phyloP scores from a whole-genome alignment of 2,113 vertebrate genomes.

The Bubo scandiacus region DNA sequence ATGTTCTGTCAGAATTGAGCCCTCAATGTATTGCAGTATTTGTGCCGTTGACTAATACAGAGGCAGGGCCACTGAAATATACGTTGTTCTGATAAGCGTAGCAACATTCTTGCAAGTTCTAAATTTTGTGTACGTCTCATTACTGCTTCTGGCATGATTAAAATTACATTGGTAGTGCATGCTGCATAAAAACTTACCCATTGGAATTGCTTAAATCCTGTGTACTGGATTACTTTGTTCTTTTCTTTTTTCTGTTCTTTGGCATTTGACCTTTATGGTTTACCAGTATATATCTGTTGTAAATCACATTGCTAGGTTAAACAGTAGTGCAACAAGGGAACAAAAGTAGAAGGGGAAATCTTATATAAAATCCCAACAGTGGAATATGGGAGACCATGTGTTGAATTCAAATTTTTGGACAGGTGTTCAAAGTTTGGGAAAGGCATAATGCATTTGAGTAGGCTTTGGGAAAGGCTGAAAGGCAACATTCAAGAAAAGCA shows the following conservation, averaged over 20 bases:
- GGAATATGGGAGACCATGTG: background rate
- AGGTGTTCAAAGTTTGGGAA: background rate
- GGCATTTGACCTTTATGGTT: background rate
- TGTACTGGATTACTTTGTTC: background rate
- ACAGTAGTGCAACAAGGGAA: background rate
- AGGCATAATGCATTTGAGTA: background rate
- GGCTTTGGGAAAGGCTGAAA: background rate
- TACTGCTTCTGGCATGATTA: background rate
- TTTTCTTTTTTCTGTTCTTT: background rate
- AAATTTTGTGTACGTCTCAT: background rate
- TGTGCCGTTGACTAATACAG: background rate
- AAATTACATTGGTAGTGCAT: background rate
- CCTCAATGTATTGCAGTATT: fast-evolving
- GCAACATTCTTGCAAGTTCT: background rate
- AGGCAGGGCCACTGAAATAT: background rate
- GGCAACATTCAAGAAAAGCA: background rate
- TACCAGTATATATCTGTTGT: background rate
- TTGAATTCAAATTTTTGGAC: background rate
- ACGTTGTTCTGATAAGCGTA: background rate
- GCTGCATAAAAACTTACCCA: background rate
- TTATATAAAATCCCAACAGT: background rate
- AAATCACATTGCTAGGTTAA: background rate
- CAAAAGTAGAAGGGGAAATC: background rate
- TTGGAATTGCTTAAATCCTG: background rate
- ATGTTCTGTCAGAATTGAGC: background rate